phyloP scores from a whole-genome alignment of 2,113 vertebrate genomes.

The Anolis sagrei region DNA sequence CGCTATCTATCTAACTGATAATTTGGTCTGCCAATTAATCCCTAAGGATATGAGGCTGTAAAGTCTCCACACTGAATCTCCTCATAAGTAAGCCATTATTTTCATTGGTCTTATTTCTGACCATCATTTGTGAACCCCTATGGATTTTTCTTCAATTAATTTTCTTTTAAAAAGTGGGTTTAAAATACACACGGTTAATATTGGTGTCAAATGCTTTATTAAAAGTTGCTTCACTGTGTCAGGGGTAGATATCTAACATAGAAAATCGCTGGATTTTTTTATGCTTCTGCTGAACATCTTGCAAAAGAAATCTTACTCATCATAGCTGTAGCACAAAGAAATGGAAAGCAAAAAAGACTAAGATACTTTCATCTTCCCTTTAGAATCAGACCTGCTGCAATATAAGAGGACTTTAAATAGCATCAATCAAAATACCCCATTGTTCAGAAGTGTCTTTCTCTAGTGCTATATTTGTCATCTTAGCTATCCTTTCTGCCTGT shows the following conservation, averaged over 20 bases:
- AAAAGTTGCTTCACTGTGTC: constrained; percentile 41
- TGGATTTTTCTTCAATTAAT: background rate
- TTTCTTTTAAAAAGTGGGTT: constrained; percentile 21
- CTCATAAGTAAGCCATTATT: constrained; percentile 24
- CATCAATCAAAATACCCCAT: constrained; percentile 30
- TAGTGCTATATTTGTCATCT: constrained; percentile 17
- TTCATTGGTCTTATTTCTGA: constrained; percentile 24
- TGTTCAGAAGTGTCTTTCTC: constrained; percentile 5
- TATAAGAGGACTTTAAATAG: constrained; percentile 29
- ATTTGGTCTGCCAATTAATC: constrained; percentile 38
- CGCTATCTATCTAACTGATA: constrained; percentile 30
- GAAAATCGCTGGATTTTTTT: constrained; percentile 23
- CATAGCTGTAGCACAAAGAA: background rate
- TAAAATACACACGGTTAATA: constrained; percentile 36
- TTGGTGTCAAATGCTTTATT: constrained; percentile 28
- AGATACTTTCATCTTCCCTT: background rate
- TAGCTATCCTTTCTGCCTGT: background rate
- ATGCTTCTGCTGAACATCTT: background rate
- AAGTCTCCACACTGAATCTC: constrained; percentile 11
- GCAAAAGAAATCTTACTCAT: background rate
- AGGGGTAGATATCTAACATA: constrained; percentile 49
- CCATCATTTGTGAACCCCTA: background rate
- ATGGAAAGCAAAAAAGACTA: background rate
- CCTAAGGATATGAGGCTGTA: constrained; percentile 10
- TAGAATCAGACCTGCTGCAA: background rate